A percentile compares a stretch with the other conserved stretches of the same genome.
These are phyloP conservation scores for Megalops cyprinoides DNA, from an alignment of 2,797 vertebrate genomes.

Conservation along the genomic window DNA sequence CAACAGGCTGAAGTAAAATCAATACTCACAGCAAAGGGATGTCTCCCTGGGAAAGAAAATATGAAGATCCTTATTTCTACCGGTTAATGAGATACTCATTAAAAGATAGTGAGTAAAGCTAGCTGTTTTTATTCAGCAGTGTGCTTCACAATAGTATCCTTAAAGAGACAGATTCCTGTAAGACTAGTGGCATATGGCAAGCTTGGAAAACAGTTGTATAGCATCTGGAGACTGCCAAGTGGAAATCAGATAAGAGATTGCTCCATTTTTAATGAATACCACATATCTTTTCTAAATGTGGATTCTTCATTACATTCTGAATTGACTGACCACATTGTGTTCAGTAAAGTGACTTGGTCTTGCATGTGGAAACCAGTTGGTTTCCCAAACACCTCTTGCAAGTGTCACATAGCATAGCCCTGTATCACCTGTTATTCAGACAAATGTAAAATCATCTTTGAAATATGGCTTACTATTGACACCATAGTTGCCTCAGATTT, in stretches of 20 bases:
- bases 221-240: slow-evolving; percentile 32
- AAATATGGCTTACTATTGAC: not conserved
- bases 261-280: slow-evolving; percentile 34
- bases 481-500: not conserved
- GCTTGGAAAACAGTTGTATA: slow-evolving; percentile 29
- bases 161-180: slow-evolving; percentile 13
- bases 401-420: not conserved
- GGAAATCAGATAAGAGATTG: slow-evolving; percentile 36
- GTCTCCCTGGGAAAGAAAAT: not conserved
- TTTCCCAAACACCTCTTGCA: not conserved
- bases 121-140: not conserved
- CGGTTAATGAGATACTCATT: not conserved
- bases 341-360: slow-evolving; percentile 5
- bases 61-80: not conserved
- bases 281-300: slow-evolving; percentile 23
- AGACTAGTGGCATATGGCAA: slow-evolving; percentile 23
- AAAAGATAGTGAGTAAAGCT: not conserved
- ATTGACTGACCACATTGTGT: not conserved
- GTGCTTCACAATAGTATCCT: not conserved
- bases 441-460: not conserved
- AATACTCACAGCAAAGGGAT: not conserved
- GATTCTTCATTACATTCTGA: slow-evolving; percentile 15
- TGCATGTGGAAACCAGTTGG: not conserved
- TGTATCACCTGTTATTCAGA: not conserved
- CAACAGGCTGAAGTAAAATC: not conserved